phyloP scores from a whole-genome alignment of 2,797 vertebrate species.

The Hylomyscus alleni region DNA sequence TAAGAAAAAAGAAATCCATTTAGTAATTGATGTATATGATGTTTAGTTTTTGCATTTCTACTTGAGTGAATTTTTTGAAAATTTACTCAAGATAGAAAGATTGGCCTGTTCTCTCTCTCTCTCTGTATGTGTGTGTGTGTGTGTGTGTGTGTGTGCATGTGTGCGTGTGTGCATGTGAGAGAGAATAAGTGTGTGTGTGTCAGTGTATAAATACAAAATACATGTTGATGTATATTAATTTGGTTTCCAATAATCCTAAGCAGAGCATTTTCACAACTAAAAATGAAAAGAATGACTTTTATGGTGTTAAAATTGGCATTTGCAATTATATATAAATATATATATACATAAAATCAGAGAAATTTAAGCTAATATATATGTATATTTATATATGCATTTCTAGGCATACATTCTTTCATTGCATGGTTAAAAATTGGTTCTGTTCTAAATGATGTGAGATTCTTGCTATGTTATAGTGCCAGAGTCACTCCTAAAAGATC shows the following conservation, averaged over 20 bases:
- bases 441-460: background rate
- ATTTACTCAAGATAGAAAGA: constrained; percentile 11
- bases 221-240: background rate
- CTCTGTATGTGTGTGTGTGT: too few species aligned
- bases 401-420: background rate
- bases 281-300: background rate
- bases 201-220: background rate
- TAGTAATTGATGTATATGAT: constrained; percentile 32
- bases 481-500: constrained; percentile 58
- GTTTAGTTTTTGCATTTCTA: background rate
- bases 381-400: background rate
- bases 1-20: constrained; percentile 70
- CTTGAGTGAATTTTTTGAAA: constrained; percentile 31
- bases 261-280: background rate
- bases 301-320: background rate
- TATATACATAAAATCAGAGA: background rate
- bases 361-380: background rate
- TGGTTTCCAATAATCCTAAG: background rate
- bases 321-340: background rate
- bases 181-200: background rate
- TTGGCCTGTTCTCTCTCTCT: too few species aligned
- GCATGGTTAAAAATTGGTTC: background rate
- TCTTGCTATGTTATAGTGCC: background rate
- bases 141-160: background rate
- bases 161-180: accelerated